A percentile compares a stretch with the other conserved stretches of the same genome.
Conservation (phyloP, 2,888 invertebrate genomes). For the Neria commutata region DNA sequence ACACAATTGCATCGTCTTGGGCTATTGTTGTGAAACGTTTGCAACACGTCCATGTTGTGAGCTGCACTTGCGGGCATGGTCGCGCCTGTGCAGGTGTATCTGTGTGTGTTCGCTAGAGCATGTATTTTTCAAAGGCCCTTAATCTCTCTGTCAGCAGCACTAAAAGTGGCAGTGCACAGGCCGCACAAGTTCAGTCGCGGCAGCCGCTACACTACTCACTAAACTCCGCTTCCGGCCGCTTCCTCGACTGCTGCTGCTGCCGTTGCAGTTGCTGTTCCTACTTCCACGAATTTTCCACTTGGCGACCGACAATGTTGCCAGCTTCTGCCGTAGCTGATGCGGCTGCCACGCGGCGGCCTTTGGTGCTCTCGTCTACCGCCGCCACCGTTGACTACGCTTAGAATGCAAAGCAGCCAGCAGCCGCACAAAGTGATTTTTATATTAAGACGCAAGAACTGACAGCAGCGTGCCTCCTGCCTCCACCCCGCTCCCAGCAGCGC, state of each 20-base stretch:
- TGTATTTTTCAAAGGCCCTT: too few species aligned
- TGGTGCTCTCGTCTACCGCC: slow-evolving; percentile 17
- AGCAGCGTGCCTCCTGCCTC: neutral
- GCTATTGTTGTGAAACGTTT: too few species aligned
- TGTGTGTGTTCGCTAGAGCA: too few species aligned
- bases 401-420: slow-evolving; percentile 51
- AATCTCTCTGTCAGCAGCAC: too few species aligned
- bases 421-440: slow-evolving; percentile 53
- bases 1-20: too few species aligned
- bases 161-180: too few species aligned
- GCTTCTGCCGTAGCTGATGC: neutral
- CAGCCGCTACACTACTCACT: slow-evolving; percentile 15
- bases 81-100: too few species aligned
- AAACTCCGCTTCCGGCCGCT: neutral
- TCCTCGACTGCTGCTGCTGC: neutral
- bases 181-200: slow-evolving; percentile 24
- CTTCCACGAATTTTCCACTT: slow-evolving; percentile 31
- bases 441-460: slow-evolving; percentile 47
- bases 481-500: neutral
- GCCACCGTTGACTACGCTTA: slow-evolving; percentile 36
- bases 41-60: too few species aligned
- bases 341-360: too few species aligned
- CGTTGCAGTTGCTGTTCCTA: slow-evolving; percentile 1
- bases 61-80: too few species aligned
- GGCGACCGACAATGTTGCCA: slow-evolving; percentile 44